Evolutionary conservation across 1,140 invertebrate genomes (phyloP).

Genomic region (Musca domestica): DNA sequence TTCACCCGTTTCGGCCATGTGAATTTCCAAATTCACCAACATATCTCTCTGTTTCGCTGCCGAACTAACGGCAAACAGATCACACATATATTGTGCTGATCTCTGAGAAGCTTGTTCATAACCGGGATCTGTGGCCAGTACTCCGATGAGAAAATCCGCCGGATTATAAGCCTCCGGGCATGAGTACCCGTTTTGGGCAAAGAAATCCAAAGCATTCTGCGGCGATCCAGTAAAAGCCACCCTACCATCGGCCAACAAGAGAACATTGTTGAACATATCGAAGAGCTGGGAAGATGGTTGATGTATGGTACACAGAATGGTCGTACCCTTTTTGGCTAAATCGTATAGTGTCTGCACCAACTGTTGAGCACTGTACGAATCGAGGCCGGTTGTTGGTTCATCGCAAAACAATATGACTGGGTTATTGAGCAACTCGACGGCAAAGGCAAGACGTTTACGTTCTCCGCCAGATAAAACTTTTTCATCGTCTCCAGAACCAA

Average conservation of each 20-base stretch:
- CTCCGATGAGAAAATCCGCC: conserved; percentile 88
- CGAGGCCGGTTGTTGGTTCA: conserved; percentile 92
- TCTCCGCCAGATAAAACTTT: conserved; percentile 94
- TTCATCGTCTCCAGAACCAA: conserved; percentile 67
- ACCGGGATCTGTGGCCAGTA: conserved; percentile 76
- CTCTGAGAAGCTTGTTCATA: conserved; percentile 65
- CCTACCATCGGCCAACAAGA: conserved; percentile 84
- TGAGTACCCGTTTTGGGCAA: conserved; percentile 73
- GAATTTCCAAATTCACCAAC: conserved; percentile 66
- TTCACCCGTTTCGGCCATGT: conserved; percentile 57
- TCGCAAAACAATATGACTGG: conserved; percentile 93
- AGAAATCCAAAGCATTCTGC: conserved; percentile 74
- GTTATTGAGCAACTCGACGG: conserved; percentile 89
- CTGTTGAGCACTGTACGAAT: conserved; percentile 88
- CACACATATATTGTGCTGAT: conserved; percentile 70
- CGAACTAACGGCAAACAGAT: conserved; percentile 73
- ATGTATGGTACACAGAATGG: conserved; percentile 93
- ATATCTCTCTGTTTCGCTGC: conserved; percentile 72
- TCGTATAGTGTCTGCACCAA: conserved; percentile 73
- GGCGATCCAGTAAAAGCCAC: conserved; percentile 83
- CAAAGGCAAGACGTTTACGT: conserved; percentile 88
- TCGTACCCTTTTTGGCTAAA: conserved; percentile 70
- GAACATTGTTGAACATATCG: conserved; percentile 80
- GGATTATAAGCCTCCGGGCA: conserved; percentile 86
- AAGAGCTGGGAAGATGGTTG: conserved; percentile 95